These are phyloP conservation scores for Sander vitreus DNA, from an alignment of 2,113 vertebrate species.

Conservation along the genomic window DNA sequence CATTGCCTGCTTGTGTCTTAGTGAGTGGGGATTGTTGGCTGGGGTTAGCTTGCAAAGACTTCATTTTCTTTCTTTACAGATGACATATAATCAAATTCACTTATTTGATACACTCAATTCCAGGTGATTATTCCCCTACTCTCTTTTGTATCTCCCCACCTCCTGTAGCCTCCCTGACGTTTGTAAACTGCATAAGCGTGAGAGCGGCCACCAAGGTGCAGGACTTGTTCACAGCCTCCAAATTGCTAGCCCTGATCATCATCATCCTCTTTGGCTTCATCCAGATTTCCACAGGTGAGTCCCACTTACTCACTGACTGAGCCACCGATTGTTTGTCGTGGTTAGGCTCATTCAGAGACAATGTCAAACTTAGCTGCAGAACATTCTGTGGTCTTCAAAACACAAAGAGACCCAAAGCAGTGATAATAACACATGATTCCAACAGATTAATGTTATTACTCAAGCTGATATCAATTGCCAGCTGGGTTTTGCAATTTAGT, in stretches of 20 bases:
- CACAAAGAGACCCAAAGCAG: background rate
- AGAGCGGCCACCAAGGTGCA: conserved; percentile 84
- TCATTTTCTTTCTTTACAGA: background rate
- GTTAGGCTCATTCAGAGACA: background rate
- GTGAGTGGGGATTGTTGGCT: conserved; percentile 70
- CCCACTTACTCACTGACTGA: background rate
- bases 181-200: conserved; percentile 85
- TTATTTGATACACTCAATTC: background rate
- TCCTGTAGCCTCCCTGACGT: conserved; percentile 77
- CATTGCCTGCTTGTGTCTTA: conserved; percentile 83
- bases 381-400: background rate
- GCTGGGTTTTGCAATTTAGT: background rate
- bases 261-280: conserved; percentile 85
- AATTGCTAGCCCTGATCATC: conserved; percentile 79
- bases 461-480: background rate
- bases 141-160: background rate
- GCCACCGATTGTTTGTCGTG: background rate
- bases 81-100: background rate
- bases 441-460: background rate
- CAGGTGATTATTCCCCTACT: background rate
- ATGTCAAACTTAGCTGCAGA: background rate
- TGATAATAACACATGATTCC: background rate
- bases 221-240: conserved; percentile 83
- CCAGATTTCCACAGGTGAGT: conserved; percentile 81
- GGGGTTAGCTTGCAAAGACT: background rate